Evolutionary conservation across 2,888 invertebrate species (phyloP), one percentile per base, ranked within the genome.

Genomic region (Conops quadrifasciatus): DNA sequence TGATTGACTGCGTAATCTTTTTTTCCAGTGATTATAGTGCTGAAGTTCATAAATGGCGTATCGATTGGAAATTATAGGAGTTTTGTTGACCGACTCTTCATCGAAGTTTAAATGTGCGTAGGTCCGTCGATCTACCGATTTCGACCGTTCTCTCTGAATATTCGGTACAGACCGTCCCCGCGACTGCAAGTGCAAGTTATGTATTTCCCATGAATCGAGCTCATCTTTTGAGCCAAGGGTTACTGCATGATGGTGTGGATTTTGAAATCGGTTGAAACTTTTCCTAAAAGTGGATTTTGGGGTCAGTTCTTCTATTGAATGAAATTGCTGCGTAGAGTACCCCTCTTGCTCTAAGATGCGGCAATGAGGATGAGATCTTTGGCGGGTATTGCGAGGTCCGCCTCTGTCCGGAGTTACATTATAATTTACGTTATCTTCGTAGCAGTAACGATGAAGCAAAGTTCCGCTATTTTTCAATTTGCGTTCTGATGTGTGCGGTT

Each of bases 21-120:
- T 73, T 9, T 78, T 75, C 2, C 71, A 51, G 7, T 75, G 73
- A 2, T 64, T 71, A 16, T 73, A 71, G 28, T 68, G 76, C 43
- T 77, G 80, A 15, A 81, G 74, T 63, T 87, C 86, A 65, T 90
- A 90, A 65, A 91, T 84, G 0, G 91, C 92, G 81, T 93, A 93
- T 76, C 89, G 90, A 82, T 93, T 93, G 80, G 90, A 91, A 53
- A 92, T 87, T 47, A 93, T 90, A 0, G 92, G 90, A 0, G 89
- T 88, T 73, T 88, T 88, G 47, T 88, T 88, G 16, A 85, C 80
- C 36, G 83, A 77, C 71, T 84, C 84, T 63, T 83, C 84, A 59
- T 84, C 82, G 2, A 83, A 77, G 62, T 83, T 81, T 73, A 81
- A 82, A 30, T 82, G 78, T 1, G 81, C 80, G 2, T 75, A 73